Evolutionary conservation across 1,140 invertebrate species (phyloP).

Genomic region (Choristoneura fumiferana): DNA sequence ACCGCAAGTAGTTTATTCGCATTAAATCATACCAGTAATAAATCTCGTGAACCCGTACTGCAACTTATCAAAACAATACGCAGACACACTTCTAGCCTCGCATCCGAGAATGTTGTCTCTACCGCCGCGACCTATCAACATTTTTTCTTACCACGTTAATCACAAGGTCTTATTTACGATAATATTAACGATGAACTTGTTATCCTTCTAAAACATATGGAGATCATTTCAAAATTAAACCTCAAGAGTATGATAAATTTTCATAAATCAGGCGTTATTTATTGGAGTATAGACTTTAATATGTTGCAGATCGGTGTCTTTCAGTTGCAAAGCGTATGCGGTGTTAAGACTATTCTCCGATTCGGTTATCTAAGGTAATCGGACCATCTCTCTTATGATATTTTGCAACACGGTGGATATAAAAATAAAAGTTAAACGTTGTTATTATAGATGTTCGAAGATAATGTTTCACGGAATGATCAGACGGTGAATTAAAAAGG

Average conservation of each 20-base stretch:
- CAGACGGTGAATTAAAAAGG: conserved; percentile 31
- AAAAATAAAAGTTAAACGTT: conserved; percentile 38
- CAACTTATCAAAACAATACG: conserved; percentile 79
- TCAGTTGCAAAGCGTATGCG: conserved; percentile 58
- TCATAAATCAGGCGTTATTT: conserved; percentile 77
- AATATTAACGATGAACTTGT: conserved; percentile 35
- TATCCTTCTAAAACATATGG: conserved; percentile 38
- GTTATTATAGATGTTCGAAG: conserved; percentile 40
- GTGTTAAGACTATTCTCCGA: conserved; percentile 53
- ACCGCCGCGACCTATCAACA: conserved; percentile 30
- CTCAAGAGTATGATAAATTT: conserved; percentile 77
- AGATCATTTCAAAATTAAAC: conserved; percentile 76
- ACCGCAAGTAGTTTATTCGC: conserved; percentile 76
- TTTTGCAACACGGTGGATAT: conserved; percentile 39
- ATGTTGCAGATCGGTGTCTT: conserved; percentile 72
- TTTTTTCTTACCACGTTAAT: conserved; percentile 42
- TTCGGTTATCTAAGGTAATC: conserved; percentile 38
- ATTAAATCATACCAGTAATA: conserved; percentile 77
- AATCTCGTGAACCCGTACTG: conserved; percentile 77
- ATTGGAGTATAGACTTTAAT: conserved; percentile 75
- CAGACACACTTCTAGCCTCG: conserved; percentile 70
- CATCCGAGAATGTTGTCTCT: conserved; percentile 60
- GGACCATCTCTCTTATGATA: conserved; percentile 37
- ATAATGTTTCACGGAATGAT: conserved; percentile 42
- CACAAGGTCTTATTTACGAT: conserved; percentile 53